Evolutionary conservation across 2,888 invertebrate genomes (phyloP), one percentile per base, ranked within the genome.

Genomic region (Ichneumoninae sp.): DNA sequence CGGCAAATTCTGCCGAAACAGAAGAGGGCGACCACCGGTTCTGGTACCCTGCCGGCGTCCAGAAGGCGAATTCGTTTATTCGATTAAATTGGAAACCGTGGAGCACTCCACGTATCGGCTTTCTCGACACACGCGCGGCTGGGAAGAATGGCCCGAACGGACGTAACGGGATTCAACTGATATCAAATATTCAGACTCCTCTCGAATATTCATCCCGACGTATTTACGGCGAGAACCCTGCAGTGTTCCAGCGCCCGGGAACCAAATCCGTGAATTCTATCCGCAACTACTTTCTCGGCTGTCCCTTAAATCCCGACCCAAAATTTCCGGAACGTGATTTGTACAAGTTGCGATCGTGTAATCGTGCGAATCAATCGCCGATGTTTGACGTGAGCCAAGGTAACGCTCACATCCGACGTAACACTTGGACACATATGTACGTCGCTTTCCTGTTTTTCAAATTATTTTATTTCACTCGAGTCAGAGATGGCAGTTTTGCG

Each of bases 31-130:
- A 26, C 57, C 26, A 57, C 3, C 19, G 50, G 33, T 63, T 36
- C 44, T 50, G 57, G 7, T 57, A 78, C 78, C 74, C 68, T 84
- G 70, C 81, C 78, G 40, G 73, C 68, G 73, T 80, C 79, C 77
- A 73, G 66, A 80, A 74, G 71, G 80, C 79, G 83, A 80, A 88
- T 87, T 74, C 83, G 77, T 83, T 88, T 83, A 88, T 89, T 88
- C 83, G 85, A 89, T 89, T 87, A 89, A 87, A 86, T 76, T 85
- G 77, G 75, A 87, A 88, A 73, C 57, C 69, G 63, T 84, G 79
- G 87, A 70, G 54, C 36, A 73, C 33, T 69, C 33, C 63, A 30
- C 78, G 83, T 81, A 83, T 83, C 82, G 77, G 76, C 69, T 85
- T 85, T 88, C 76, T 78, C 63, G 65, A 76, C 57, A 77, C 73